Conservation (phyloP, 2,888 invertebrate species). For the Lasioglossum leucozonium region DNA sequence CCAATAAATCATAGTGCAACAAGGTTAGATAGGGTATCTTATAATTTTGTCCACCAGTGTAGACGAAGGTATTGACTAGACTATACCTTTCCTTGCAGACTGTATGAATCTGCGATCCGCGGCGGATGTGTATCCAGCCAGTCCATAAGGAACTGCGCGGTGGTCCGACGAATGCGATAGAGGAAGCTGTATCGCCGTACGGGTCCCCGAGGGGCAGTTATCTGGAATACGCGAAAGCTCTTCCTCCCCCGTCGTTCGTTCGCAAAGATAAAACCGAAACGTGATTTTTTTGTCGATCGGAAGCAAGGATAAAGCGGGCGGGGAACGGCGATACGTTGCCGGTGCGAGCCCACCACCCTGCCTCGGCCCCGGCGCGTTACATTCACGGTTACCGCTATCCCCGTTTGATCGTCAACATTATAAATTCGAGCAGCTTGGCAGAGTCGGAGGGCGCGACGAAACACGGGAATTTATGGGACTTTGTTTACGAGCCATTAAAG, state of each 20-base stretch:
- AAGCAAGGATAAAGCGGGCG: neutral
- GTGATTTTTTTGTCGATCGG: conserved; percentile 36
- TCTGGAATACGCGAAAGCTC: conserved; percentile 20
- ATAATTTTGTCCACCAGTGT: neutral
- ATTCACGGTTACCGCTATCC: neutral
- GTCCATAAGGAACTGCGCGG: conserved; percentile 28
- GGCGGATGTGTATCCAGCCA: neutral
- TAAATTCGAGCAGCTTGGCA: conserved; percentile 30
- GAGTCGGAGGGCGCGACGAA: conserved; percentile 34
- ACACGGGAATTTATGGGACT: conserved; percentile 42
- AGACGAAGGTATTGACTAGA: neutral
- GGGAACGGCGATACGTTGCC: neutral
- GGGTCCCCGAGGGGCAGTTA: conserved; percentile 43
- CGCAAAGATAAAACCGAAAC: conserved; percentile 39
- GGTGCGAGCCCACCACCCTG: neutral
- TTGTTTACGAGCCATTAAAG: conserved; percentile 60
- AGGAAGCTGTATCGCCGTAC: conserved; percentile 44
- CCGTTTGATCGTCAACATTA: conserved; percentile 33
- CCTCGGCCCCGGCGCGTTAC: neutral
- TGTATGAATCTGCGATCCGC: neutral
- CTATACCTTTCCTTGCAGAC: neutral
- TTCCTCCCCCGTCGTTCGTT: neutral
- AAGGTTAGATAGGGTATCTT: too few relatives aligned
- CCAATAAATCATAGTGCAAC: too few relatives aligned
- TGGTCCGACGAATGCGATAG: neutral